A percentile compares a stretch with the other conserved stretches of the same genome.
phyloP scores from a whole-genome alignment of 2,113 vertebrate genomes.

The Cephalopholis sonnerati region DNA sequence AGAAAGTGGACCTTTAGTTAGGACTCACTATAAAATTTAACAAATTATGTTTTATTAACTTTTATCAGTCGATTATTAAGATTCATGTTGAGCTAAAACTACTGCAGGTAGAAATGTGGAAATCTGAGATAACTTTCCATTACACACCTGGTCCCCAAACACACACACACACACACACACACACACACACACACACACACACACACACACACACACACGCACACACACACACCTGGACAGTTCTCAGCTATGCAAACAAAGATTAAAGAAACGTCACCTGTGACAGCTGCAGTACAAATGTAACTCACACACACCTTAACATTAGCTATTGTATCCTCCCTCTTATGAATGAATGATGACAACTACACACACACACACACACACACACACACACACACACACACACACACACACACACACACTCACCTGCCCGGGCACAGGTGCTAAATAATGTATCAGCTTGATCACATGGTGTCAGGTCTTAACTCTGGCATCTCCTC shows the following conservation, averaged over 20 bases:
- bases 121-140: no score
- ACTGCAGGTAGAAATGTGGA: no score
- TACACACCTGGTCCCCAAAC: no score
- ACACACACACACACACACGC: background rate
- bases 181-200: background rate
- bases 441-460: constrained; percentile 77
- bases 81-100: no score
- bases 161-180: constrained; percentile 10
- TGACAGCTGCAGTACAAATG: constrained; percentile 26
- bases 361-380: background rate
- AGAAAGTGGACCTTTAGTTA: no score
- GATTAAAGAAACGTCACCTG: constrained; percentile 11
- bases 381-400: constrained; percentile 3
- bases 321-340: background rate
- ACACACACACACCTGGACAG: constrained; percentile 52
- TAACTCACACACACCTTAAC: background rate
- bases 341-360: constrained; percentile 7
- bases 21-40: no score
- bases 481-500: constrained; percentile 40
- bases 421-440: background rate
- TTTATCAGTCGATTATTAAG: no score
- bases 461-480: constrained; percentile 66
- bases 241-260: constrained; percentile 38
- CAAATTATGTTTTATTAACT: no score
- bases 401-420: constrained; percentile 36